phyloP scores from a whole-genome alignment of 1,140 invertebrate genomes.

The Idris sp. region DNA sequence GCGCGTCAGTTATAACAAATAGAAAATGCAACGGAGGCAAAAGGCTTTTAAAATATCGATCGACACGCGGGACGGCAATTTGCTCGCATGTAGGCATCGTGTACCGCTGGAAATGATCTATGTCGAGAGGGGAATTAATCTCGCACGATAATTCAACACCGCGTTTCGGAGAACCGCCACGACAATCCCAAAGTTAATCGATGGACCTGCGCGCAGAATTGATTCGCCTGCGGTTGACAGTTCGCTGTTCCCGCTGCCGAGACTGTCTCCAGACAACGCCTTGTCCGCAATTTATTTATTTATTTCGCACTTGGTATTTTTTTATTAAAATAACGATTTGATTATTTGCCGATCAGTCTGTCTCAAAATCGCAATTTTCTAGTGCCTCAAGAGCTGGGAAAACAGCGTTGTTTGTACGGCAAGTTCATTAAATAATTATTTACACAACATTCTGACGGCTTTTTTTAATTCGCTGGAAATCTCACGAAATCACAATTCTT shows the following conservation, averaged over 20 bases:
- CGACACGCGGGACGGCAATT: conserved; percentile 38
- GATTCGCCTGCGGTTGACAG: conserved; percentile 69
- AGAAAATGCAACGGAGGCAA: conserved; percentile 54
- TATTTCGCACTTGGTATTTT: conserved; percentile 3
- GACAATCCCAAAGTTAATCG: conserved; percentile 73
- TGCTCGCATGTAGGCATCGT: conserved; percentile 55
- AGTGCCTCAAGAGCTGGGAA: conserved; percentile 24
- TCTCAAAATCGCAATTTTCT: conserved; percentile 36
- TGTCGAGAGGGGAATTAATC: conserved; percentile 68
- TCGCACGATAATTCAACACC: conserved; percentile 68
- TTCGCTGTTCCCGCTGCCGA: conserved; percentile 61
- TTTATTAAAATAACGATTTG: too few relatives aligned
- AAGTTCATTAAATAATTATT: conserved; percentile 45
- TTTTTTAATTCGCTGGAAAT: too few relatives aligned
- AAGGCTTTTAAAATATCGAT: conserved; percentile 59
- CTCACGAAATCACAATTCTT: too few relatives aligned
- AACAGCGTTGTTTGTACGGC: conserved; percentile 25
- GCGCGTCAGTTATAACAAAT: conserved; percentile 52
- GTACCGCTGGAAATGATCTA: conserved; percentile 60
- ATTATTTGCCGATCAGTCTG: conserved; percentile 40
- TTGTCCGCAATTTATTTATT: conserved; percentile 23
- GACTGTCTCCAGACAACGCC: conserved; percentile 59
- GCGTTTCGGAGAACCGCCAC: conserved; percentile 66
- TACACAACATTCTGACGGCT: conserved; percentile 1
- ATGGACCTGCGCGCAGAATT: conserved; percentile 62